Evolutionary conservation across 2,113 vertebrate genomes (phyloP).

Genomic region (Sterna hirundo): DNA sequence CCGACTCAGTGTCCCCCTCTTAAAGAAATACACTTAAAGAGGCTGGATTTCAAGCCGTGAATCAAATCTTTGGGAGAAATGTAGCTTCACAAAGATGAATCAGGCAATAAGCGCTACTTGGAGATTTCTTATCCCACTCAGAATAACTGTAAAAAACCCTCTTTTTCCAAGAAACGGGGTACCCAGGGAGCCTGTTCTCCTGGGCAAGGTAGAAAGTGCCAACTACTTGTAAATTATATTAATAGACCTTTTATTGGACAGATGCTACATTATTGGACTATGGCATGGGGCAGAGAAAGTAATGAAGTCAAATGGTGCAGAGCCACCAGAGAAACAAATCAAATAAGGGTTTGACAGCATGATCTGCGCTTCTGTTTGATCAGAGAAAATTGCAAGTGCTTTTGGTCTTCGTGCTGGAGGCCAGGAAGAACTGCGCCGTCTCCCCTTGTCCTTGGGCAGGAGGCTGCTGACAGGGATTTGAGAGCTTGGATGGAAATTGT

Average conservation of each 20-base stretch:
- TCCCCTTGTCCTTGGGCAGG: not conserved
- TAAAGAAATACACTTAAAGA: not conserved
- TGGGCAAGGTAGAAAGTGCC: not conserved
- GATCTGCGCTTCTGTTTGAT: slow-evolving; percentile 5
- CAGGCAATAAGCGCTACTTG: not conserved
- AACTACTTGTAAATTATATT: not conserved
- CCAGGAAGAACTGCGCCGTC: not conserved
- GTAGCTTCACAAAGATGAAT: not conserved
- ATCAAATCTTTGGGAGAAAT: not conserved
- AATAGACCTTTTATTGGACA: not conserved
- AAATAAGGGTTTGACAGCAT: slow-evolving; percentile 9
- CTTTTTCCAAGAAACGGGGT: not conserved
- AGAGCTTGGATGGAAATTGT: not conserved
- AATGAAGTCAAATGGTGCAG: not conserved
- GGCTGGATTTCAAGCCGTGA: not conserved
- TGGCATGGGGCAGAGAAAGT: not conserved
- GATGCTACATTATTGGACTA: not conserved
- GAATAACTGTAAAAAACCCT: not conserved
- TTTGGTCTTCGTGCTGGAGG: not conserved
- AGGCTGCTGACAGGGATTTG: not conserved
- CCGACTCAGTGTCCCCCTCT: not conserved
- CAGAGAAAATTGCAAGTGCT: not conserved
- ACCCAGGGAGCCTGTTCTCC: not conserved
- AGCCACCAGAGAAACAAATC: slow-evolving; percentile 15
- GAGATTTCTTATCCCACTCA: not conserved